Percentiles rank a stretch among this genome's conserved stretches.
phyloP scores from a whole-genome alignment of 1,140 invertebrate species.

The Lepidurus packardi region DNA sequence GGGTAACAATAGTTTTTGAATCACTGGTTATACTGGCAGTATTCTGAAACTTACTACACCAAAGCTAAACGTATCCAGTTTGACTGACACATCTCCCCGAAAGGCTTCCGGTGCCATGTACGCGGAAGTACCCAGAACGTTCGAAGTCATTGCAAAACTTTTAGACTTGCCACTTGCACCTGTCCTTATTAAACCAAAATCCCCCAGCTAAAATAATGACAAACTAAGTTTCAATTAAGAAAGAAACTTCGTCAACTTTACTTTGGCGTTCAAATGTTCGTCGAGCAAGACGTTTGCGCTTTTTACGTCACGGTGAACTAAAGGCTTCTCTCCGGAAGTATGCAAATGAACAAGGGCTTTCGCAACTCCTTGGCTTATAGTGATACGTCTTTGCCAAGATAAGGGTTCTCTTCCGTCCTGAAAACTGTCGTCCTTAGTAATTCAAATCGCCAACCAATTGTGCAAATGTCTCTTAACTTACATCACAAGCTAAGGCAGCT shows the following conservation, averaged over 20 bases:
- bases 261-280: constrained; percentile 56
- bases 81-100: constrained; percentile 61
- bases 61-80: constrained; percentile 70
- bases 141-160: constrained; percentile 47
- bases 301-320: constrained; percentile 70
- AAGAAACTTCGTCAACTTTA: constrained; percentile 41
- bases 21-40: neutral
- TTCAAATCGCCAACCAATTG: constrained; percentile 22
- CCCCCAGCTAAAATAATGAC: constrained; percentile 54
- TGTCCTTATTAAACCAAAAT: constrained; percentile 63
- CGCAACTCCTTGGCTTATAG: constrained; percentile 56
- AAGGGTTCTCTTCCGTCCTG: constrained; percentile 38
- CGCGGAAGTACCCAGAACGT: constrained; percentile 60
- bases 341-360: constrained; percentile 58
- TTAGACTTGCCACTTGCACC: constrained; percentile 45
- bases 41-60: constrained; percentile 54
- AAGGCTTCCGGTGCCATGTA: constrained; percentile 73
- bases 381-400: constrained; percentile 50
- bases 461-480: constrained; percentile 36
- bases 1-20: constrained; percentile 30
- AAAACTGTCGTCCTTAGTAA: constrained; percentile 28
- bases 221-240: neutral
- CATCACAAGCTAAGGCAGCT: constrained; percentile 51
- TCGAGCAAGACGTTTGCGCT: constrained; percentile 68
- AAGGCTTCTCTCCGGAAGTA: constrained; percentile 48